Base-by-base conservation (phyloP, 2,888 invertebrate genomes). In the Lasioglossum figueresi region DNA sequence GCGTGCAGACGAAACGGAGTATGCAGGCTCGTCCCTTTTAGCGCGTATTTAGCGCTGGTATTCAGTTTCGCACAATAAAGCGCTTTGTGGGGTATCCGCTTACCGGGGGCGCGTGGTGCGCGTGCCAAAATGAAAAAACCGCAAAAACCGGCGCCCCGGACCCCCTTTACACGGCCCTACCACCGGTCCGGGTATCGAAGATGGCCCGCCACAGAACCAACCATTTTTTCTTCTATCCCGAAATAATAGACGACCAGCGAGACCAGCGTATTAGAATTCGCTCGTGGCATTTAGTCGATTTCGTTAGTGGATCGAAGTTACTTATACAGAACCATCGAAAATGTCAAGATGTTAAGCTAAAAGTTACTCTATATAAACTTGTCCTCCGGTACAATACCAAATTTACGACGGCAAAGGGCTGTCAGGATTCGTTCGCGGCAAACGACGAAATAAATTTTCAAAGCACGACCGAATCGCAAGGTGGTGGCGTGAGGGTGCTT, bases 51-150 rank as follows among this genome's bases (percentile, higher is more conserved):
- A 93, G 91, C 91, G 91, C 81, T 87, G 90, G 92, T 92, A 94
- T 95, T 94, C 93, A 92, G 88, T 94, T 94, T 94, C 94, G 89
- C 92, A 93, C 93, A 93, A 94, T 95, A 93, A 95, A 94, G 93
- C 92, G 93, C 93, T 94, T 94, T 94, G 93, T 93, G 91, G 91
- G 93, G 91, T 94, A 94, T 95, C 94, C 93, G 92, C 90, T 95
- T 95, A 94, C 95, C 85, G 83, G 85, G 88, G 92, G 91, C 89
- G 90, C 89, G 90, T 88, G 88, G 92, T 91, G 88, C 94, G 94
- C 94, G 94, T 94, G 94, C 93, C 94, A 93, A 94, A 94, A 93
- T 92, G 92, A 93, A 93, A 93, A 94, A 94, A 93, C 93, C 92
- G 92, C 93, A 93, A 76, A 76, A 92, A 93, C 91, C 90, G 89